Evolutionary conservation across 2,888 invertebrate species (phyloP).

Genomic region (Zaprionus lineosus): DNA sequence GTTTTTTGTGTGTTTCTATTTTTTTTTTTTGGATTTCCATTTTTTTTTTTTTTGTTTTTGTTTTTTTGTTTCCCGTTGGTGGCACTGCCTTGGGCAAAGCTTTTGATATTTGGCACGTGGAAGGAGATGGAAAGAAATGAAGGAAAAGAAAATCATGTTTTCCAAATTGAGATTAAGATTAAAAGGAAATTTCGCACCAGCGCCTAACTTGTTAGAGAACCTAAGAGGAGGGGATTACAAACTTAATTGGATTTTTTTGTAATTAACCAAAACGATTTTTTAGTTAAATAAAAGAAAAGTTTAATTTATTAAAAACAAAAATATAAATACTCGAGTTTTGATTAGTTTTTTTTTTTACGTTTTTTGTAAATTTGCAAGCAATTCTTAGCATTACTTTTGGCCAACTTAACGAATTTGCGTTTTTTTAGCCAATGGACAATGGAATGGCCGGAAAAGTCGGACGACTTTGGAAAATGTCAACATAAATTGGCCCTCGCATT

Average conservation of each 20-base stretch:
- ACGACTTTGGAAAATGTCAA: slow-evolving; percentile 50
- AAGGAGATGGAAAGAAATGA: too few relatives aligned
- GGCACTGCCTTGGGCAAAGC: slow-evolving; percentile 48
- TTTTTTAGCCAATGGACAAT: not conserved
- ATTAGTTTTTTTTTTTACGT: not conserved
- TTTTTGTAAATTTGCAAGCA: not conserved
- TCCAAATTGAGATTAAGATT: too few relatives aligned
- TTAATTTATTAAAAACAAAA: slow-evolving; percentile 70
- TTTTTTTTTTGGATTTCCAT: slow-evolving; percentile 24
- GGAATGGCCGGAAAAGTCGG: not conserved
- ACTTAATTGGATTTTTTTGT: slow-evolving; percentile 70
- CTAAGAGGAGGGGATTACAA: slow-evolving; percentile 15
- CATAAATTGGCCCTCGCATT: slow-evolving; percentile 46
- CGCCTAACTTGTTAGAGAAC: slow-evolving; percentile 22
- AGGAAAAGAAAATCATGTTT: too few relatives aligned
- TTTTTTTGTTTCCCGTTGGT: slow-evolving; percentile 35
- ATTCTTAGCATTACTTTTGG: too few relatives aligned
- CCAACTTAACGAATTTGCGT: slow-evolving; percentile 1
- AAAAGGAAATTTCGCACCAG: slow-evolving; percentile 38
- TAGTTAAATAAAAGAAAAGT: slow-evolving; percentile 74
- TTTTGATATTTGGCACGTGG: slow-evolving; percentile 28
- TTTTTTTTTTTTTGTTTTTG: slow-evolving; percentile 23
- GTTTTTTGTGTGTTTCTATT: slow-evolving; percentile 20
- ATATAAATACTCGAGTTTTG: not conserved
- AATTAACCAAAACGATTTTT: slow-evolving; percentile 64